A percentile compares a stretch with the other conserved stretches of the same genome.
These are phyloP conservation scores for Kuschelorhynchus macadamiae DNA, from an alignment of 2,888 invertebrate species.

Conservation along the genomic window DNA sequence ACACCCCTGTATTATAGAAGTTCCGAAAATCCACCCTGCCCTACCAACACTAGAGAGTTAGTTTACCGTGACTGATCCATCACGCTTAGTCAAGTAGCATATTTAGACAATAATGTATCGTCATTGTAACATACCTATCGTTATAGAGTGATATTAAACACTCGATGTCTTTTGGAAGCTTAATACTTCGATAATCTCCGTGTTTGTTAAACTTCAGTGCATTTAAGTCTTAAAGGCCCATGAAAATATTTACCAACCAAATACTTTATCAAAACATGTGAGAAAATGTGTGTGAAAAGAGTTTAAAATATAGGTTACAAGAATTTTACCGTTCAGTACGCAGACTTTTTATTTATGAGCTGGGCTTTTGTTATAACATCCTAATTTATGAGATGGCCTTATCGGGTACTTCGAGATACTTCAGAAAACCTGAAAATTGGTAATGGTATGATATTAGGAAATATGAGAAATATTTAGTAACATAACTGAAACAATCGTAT, in stretches of 20 bases:
- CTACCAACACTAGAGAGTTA: conserved; percentile 29
- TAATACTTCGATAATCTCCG: conserved; percentile 33
- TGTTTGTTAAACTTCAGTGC: conserved; percentile 39
- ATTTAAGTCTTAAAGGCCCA: conserved; percentile 42
- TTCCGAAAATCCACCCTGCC: conserved; percentile 10
- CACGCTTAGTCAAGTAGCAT: conserved; percentile 56
- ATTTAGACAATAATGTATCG: conserved; percentile 43
- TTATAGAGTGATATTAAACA: conserved; percentile 37
- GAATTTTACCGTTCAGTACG: conserved; percentile 18
- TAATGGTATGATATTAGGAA: too few species aligned
- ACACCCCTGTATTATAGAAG: too few species aligned
- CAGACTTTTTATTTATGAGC: conserved; percentile 9
- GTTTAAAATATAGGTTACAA: conserved; percentile 39
- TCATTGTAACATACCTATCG: conserved; percentile 53
- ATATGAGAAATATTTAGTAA: too few species aligned
- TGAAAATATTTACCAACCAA: conserved; percentile 46
- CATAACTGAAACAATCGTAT: too few species aligned
- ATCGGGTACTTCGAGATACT: too few species aligned
- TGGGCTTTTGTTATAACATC: neutral
- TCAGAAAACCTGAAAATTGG: too few species aligned
- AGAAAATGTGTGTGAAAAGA: conserved; percentile 35
- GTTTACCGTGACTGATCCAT: conserved; percentile 46
- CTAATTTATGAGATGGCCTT: too few species aligned
- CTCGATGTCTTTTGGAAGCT: conserved; percentile 37
- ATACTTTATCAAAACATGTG: conserved; percentile 35